Percentiles rank a stretch among this genome's conserved stretches.
These are phyloP conservation scores for Planococcus citri DNA, from an alignment of 1,140 invertebrate genomes.

Conservation along the genomic window DNA sequence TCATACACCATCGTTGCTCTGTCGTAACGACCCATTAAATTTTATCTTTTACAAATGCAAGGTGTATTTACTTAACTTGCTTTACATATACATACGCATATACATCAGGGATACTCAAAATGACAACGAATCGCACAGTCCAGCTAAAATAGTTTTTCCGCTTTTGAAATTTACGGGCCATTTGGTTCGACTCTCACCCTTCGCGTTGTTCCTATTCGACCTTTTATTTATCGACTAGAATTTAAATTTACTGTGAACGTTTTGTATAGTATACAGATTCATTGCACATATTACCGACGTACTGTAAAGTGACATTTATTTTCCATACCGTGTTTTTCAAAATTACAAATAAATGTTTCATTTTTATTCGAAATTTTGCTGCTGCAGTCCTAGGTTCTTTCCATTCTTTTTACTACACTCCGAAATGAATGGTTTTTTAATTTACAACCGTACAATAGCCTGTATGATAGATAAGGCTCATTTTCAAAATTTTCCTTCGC, in stretches of 20 bases:
- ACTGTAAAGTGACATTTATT: not conserved
- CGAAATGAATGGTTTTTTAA: no score
- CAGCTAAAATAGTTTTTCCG: slow-evolving; percentile 6
- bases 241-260: slow-evolving; percentile 18
- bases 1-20: not conserved
- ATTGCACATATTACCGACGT: not conserved
- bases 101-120: slow-evolving; percentile 6
- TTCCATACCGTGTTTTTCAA: not conserved
- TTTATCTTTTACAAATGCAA: slow-evolving; percentile 8
- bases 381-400: no score
- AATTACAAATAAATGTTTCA: not conserved
- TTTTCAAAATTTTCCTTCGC: no score
- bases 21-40: slow-evolving; percentile 6
- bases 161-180: slow-evolving; percentile 5
- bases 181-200: not conserved
- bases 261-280: slow-evolving; percentile 17
- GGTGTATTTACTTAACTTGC: slow-evolving; percentile 2
- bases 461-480: no score
- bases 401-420: no score
- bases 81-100: not conserved
- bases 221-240: slow-evolving; percentile 19
- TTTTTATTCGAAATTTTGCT: not conserved
- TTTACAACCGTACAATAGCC: no score
- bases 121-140: not conserved
- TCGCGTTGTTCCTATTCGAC: not conserved